Evolutionary conservation across 1,140 invertebrate genomes (phyloP), one percentile per base, ranked within the genome.

Genomic region (Anagrus nilaparvatae): DNA sequence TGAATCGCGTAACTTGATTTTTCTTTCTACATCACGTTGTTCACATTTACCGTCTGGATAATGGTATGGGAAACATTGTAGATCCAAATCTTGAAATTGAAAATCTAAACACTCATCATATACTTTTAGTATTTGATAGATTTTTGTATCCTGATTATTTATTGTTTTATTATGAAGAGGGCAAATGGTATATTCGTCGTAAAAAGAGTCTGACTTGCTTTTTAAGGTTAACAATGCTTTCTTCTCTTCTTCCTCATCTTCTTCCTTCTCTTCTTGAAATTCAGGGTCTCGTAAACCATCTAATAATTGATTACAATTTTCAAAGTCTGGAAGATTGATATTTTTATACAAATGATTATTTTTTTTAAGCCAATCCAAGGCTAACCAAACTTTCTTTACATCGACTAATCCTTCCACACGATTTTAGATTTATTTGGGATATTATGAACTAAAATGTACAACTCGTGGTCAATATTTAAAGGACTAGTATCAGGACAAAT

Each of bases 61-160:
- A 23, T 54, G 43, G 48, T 61, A 49, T 10, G 56, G 55, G 43
- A 53, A 60, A 50, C 52, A 60, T 42, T 40, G 46, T 34, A 56
- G 21, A 50, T 60, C 55, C 33, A 54, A 46, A 31, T 19, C 6
- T 27, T 55, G 41, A 8, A 40, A 21, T 21, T 46, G 29, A 28
- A 48, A 43, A 49, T 59, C 48, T 27, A 27, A 17, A 6, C 28
- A 59, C 29, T 33, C 23, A 13, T 52, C 49, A 13, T 51, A 37
- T 20, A 58, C 25, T 51, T 53, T 53, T 3, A 56, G 18, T 50
- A 58, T 58, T 47, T 60, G 52, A 52, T 56, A 56, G 4, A 59
- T 20, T 39, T 40, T 42, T 34, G 56, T 50, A 13, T 40, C 5
- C 16, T 23, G 4, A 30, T 13, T 30, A n/a, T 40, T 32, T 24